phyloP scores from a whole-genome alignment of 2,888 invertebrate genomes.

The Gerris lacustris region DNA sequence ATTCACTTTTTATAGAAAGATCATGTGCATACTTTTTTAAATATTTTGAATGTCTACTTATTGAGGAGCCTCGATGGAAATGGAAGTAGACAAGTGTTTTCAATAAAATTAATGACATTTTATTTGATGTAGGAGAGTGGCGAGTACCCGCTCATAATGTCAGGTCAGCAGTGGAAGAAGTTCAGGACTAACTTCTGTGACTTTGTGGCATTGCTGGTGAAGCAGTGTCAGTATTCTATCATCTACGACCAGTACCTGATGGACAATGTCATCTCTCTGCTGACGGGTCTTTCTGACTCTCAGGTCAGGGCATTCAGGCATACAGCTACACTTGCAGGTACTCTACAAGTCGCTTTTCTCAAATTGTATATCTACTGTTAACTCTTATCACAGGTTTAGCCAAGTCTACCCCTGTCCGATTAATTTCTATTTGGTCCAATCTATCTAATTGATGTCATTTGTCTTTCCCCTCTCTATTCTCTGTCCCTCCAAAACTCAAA shows the following conservation, averaged over 20 bases:
- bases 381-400: too few species aligned
- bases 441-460: too few species aligned
- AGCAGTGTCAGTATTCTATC: constrained; percentile 96
- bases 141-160: constrained; percentile 95
- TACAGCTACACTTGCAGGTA: constrained; percentile 82
- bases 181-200: constrained; percentile 92
- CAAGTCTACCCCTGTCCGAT: too few species aligned
- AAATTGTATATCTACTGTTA: background rate
- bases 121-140: constrained; percentile 68
- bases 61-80: too few species aligned
- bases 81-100: too few species aligned
- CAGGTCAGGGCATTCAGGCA: constrained; percentile 89
- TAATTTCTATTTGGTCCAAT: too few species aligned
- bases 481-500: too few species aligned
- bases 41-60: background rate
- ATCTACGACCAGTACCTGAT: constrained; percentile 98
- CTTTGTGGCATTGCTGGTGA: constrained; percentile 89
- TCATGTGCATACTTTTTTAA: background rate
- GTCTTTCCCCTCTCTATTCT: too few species aligned
- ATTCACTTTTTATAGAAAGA: too few species aligned
- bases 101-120: too few species aligned
- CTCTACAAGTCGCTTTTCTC: constrained; percentile 21
- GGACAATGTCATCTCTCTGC: constrained; percentile 94
- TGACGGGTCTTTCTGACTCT: constrained; percentile 94
- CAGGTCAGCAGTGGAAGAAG: constrained; percentile 94